Percentiles rank a stretch among this genome's conserved stretches.
These are phyloP conservation scores for Cantharis lateralis DNA, from an alignment of 2,888 invertebrate species.

Conservation along the genomic window DNA sequence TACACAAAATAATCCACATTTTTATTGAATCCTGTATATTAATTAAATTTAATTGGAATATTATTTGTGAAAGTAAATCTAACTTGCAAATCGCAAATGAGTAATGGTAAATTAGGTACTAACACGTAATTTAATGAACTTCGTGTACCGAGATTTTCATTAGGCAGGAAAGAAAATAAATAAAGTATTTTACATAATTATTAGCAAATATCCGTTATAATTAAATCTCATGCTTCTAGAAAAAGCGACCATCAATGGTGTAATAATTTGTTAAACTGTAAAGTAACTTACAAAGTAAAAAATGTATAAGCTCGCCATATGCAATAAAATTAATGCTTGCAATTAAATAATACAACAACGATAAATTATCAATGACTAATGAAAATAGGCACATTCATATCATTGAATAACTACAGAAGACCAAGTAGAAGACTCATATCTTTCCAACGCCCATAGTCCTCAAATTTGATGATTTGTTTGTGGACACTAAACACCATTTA, in stretches of 20 bases:
- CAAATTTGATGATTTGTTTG: not conserved
- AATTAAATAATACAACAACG: not conserved
- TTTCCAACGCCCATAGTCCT: not conserved
- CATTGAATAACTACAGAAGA: not conserved
- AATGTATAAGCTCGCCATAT: not conserved
- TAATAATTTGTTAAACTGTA: not conserved
- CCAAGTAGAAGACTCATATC: not conserved
- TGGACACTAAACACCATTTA: not conserved
- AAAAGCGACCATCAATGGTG: not conserved
- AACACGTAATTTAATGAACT: not conserved
- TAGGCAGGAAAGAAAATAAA: not conserved
- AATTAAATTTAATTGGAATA: not conserved
- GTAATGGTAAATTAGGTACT: not conserved
- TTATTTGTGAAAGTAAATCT: not conserved
- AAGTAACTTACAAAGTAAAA: not conserved
- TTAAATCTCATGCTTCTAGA: not conserved
- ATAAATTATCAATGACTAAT: not conserved
- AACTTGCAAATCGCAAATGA: not conserved
- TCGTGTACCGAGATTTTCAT: not conserved
- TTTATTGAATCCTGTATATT: not conserved
- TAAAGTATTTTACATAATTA: not conserved
- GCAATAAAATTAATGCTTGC: not conserved
- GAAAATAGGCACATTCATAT: not conserved
- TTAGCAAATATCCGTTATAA: not conserved
- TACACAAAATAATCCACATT: not conserved